Evolutionary conservation across 2,888 invertebrate genomes (phyloP).

Genomic region (Sturmia bella): DNA sequence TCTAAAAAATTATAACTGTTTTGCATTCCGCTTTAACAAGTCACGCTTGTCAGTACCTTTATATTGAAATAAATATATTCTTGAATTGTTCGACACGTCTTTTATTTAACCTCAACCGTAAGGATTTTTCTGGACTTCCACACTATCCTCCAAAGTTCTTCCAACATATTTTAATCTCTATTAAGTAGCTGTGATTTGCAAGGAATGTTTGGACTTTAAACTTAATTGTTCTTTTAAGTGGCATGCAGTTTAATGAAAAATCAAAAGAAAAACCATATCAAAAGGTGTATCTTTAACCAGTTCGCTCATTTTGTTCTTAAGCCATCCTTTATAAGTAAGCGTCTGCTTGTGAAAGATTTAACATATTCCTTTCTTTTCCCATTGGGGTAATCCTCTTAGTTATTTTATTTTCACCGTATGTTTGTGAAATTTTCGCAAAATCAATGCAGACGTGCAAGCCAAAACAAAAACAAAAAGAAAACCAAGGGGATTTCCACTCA

Average conservation of each 20-base stretch:
- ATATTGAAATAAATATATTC: no score
- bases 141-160: no score
- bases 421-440: slow-evolving; percentile 43
- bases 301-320: slow-evolving; percentile 18
- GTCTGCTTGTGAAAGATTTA: slow-evolving; percentile 9
- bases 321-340: background rate
- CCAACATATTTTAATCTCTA: background rate
- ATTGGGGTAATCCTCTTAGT: slow-evolving; percentile 37
- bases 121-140: no score
- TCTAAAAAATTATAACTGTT: no score
- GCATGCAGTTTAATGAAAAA: background rate
- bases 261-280: background rate
- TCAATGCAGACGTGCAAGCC: slow-evolving; percentile 57
- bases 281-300: background rate
- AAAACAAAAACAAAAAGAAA: slow-evolving; percentile 24
- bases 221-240: background rate
- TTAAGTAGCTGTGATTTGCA: background rate
- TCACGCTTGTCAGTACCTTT: no score
- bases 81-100: no score
- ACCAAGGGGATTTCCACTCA: slow-evolving; percentile 73
- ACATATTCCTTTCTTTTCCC: slow-evolving; percentile 31
- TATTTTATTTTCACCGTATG: slow-evolving; percentile 38
- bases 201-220: no score
- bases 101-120: no score
- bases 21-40: no score